Conservation (phyloP, 2,797 vertebrate species). For the Centropyge bicolor region DNA sequence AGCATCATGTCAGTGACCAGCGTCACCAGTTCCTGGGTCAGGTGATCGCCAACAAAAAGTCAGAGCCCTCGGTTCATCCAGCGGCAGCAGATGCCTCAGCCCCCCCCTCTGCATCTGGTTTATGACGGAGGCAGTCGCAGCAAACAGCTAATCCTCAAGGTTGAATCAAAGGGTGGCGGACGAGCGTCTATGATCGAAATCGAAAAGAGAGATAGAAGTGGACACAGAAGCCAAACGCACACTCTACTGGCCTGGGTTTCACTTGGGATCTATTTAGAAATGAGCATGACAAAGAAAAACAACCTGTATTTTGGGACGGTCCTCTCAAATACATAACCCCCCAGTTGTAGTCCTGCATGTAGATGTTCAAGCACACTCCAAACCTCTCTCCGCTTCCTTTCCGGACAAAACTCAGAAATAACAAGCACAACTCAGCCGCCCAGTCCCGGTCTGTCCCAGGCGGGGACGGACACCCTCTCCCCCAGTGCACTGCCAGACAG, state of each 20-base stretch:
- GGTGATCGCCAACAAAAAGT: conserved; percentile 85
- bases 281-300: conserved; percentile 68
- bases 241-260: conserved; percentile 53
- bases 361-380: conserved; percentile 80
- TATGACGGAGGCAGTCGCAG: conserved; percentile 53
- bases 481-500: conserved; percentile 76
- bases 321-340: conserved; percentile 55
- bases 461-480: not conserved
- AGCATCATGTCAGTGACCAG: conserved; percentile 92
- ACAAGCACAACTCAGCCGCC: conserved; percentile 82
- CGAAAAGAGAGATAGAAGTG: conserved; percentile 37
- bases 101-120: conserved; percentile 32
- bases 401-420: conserved; percentile 58
- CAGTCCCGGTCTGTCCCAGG: conserved; percentile 47
- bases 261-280: conserved; percentile 57
- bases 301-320: conserved; percentile 53
- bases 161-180: conserved; percentile 33
- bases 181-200: conserved; percentile 6
- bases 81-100: conserved; percentile 41
- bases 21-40: conserved; percentile 87
- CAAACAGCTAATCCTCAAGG: conserved; percentile 52
- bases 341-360: conserved; percentile 80
- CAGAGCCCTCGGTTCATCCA: conserved; percentile 48
- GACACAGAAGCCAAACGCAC: conserved; percentile 53
- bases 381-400: conserved; percentile 53